Evolutionary conservation across 2,888 invertebrate genomes (phyloP), one percentile per base, ranked within the genome.

Genomic region (Morpho helenor): DNA sequence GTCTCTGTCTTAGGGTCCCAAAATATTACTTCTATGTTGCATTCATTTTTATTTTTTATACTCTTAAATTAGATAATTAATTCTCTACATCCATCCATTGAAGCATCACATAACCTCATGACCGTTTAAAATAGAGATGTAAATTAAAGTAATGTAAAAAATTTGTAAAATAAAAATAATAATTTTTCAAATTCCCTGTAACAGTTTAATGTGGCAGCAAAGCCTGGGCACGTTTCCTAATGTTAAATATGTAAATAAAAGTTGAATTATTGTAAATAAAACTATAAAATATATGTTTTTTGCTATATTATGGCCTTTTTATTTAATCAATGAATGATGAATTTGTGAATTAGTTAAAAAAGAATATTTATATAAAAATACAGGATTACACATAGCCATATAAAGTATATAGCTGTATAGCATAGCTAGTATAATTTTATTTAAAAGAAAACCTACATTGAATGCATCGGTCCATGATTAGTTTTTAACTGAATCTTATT

Each of bases 161-260:
- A 65, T 71, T 62, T 79, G 75, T 76, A 77, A 68, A 16, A 16
- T 16, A 16, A 77, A 75, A 77, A 71, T 75, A 76, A 73, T 74
- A 74, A 76, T 76, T 78, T 77, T 72, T 77, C 69, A 76, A 75
- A 81, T 81, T 83, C 75, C 77, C 74, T 75, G 63, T 66, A 76
- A 87, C 88, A 87, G 88, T 83, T 70, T 69, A 77, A 76, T 80
- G 82, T 84, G 82, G 83, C 85, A 86, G 84, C 85, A 82, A 63
- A 64, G 66, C 65, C 72, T 72, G 73, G 79, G 76, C 78, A 79
- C 84, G 82, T 80, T 82, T 77, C 75, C 88, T 88, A 87, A 85
- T 90, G 88, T 90, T 88, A 82, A 63, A 89, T 87, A 88, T 89
- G 89, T 89, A 90, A 88, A 90, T 89, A 89, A 89, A 88, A 87